phyloP scores from a whole-genome alignment of 2,888 invertebrate species.

The Mythimna albipuncta region DNA sequence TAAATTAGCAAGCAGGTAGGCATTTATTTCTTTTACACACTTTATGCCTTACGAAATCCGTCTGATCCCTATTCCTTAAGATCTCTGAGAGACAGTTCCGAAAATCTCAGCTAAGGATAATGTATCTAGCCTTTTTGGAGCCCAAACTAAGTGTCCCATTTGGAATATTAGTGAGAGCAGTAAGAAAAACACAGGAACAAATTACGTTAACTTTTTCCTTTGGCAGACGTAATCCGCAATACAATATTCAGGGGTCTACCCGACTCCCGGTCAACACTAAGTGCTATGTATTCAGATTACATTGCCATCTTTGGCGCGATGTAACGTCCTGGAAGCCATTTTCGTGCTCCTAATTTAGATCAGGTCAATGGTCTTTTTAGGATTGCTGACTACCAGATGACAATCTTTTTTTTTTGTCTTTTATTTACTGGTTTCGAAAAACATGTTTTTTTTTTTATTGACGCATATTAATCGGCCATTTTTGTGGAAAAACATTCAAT shows the following conservation, averaged over 20 bases:
- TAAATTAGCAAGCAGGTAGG: not conserved
- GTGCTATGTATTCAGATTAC: slow-evolving; percentile 61
- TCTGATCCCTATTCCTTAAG: slow-evolving; percentile 24
- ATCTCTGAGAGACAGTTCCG: slow-evolving; percentile 22
- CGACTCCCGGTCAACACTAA: slow-evolving; percentile 47
- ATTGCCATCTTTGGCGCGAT: slow-evolving; percentile 49
- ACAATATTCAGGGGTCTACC: slow-evolving; percentile 58
- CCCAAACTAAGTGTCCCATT: slow-evolving; percentile 49
- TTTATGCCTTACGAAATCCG: slow-evolving; percentile 7
- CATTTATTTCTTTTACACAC: slow-evolving; percentile 3
- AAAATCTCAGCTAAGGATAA: slow-evolving; percentile 38
- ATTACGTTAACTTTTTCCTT: slow-evolving; percentile 50
- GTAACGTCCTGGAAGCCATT: slow-evolving; percentile 33
- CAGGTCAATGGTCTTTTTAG: slow-evolving; percentile 22
- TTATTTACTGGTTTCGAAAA: not conserved
- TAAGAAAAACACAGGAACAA: slow-evolving; percentile 43
- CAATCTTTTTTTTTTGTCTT: not conserved
- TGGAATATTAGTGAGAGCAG: slow-evolving; percentile 40
- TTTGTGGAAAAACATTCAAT: too few species aligned
- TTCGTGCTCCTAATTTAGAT: slow-evolving; percentile 50
- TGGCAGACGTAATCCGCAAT: slow-evolving; percentile 55
- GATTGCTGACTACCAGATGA: slow-evolving; percentile 5
- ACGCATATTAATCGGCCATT: too few species aligned
- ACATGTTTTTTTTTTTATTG: too few species aligned
- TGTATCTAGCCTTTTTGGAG: slow-evolving; percentile 30